Evolutionary conservation across 2,888 invertebrate genomes (phyloP), one percentile per base, ranked within the genome.

Genomic region (Herminia tarsipennalis): DNA sequence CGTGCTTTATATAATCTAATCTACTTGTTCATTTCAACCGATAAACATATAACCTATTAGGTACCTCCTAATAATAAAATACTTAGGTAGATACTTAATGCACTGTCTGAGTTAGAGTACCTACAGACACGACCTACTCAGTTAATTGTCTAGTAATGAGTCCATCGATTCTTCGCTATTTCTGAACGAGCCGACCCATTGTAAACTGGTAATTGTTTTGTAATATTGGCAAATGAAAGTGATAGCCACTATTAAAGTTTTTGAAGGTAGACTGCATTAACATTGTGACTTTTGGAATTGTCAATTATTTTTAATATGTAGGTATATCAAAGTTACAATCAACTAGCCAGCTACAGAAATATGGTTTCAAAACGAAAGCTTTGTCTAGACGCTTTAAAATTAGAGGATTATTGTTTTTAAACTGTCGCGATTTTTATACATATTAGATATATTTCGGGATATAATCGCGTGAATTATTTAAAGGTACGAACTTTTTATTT

Each of bases 131-230:
- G 75, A 78, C 76, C 77, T 72, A 79, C 74, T 77, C 70, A 35
- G 72, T 70, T 84, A 82, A 85, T 82, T 83, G 80, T 83, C 73
- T 57, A 64, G 64, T 84, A 83, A 86, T 86, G 78, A 81, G 78
- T 71, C 62, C 70, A 80, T 81, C 77, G 79, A 83, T 81, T 81
- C 65, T 63, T 68, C 38, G 73, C 81, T 82, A 78, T 85, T 80
- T 74, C 72, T 78, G 76, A 67, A 63, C 70, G 57, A 57, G 16
- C 37, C 37, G 41, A 44, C 43, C 32, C 48, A 60, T 45, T 47
- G 46, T 40, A 37, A 53, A 53, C 44, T 16, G 17, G 44, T 47
- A 46, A 54, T 56, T 50, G 50, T 52, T 49, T 44, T 29, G 35
- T 35, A 12, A 42, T 22, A 13, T 17, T 38, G 16, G 33, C 21